These are phyloP conservation scores for Bradypus variegatus DNA, from an alignment of 2,797 vertebrate genomes.

Conservation along the genomic window DNA sequence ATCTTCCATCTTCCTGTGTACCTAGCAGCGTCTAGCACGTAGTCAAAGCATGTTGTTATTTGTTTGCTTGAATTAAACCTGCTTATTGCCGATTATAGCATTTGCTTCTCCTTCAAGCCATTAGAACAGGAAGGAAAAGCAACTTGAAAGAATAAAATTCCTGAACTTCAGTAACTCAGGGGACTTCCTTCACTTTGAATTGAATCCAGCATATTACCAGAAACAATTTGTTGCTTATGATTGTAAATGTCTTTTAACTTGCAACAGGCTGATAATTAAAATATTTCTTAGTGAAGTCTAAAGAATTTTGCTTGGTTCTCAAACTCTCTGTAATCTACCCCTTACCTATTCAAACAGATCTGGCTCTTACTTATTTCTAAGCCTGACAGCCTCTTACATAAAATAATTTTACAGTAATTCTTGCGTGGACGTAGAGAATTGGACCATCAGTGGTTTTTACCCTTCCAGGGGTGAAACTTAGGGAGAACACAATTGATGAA, in stretches of 20 bases:
- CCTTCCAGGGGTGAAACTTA: not conserved
- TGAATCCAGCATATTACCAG: not conserved
- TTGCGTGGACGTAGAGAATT: not conserved
- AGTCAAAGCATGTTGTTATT: not conserved
- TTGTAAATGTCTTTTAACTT: not conserved
- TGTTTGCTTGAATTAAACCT: not conserved
- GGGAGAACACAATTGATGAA: not conserved
- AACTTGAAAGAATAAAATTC: constrained; percentile 7
- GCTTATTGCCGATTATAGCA: not conserved
- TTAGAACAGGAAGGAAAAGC: not conserved
- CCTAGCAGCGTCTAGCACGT: not conserved
- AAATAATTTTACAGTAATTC: not conserved
- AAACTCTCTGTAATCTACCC: not conserved
- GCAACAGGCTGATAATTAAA: not conserved
- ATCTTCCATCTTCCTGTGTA: not conserved
- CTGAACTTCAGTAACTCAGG: not conserved
- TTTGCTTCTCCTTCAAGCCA: not conserved
- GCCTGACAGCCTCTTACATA: not conserved
- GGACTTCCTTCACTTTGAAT: not conserved
- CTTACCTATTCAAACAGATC: not conserved
- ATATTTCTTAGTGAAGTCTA: not conserved
- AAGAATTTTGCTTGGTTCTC: constrained; percentile 23
- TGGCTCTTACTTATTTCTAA: not conserved
- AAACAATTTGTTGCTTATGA: not conserved
- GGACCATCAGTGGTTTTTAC: not conserved